Evolutionary conservation across 2,888 invertebrate genomes (phyloP), one percentile per base, ranked within the genome.

Genomic region (Pristionchus fissidentatus): DNA sequence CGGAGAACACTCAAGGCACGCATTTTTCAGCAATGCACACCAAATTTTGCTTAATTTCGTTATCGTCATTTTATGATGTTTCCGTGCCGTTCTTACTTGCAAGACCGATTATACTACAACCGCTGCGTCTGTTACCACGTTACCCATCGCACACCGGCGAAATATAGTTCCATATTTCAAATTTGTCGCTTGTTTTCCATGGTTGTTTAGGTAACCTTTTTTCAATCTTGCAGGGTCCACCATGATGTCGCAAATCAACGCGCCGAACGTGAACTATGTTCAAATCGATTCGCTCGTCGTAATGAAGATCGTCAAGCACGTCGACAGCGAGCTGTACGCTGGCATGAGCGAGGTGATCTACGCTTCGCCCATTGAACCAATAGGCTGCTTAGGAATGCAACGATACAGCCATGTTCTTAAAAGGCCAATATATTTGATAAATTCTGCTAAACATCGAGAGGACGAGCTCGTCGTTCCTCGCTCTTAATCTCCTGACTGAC

Each of bases 231-330:
- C 15, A 79, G 60, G 55, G 79, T 55, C 38, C 66, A 62, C 41
- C 83, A 73, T 83, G 83, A 83, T 83, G 73, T 32, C 83, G 49
- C 49, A 49, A 52, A n/a, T 86, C 46, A 66, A 78, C 55, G 83
- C 87, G 10, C 90, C 90, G 19, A 88, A 85, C 49, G 88, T 90
- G 70, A 88, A 87, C 60, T 86, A 86, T 79, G 88, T 90, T 81
- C 90, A 91, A 83, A 85, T 92, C 70, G 92, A 92, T 84, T 88
- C 89, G 35, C 85, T 92, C 73, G 92, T 91, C 55, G 87, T 89
- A 22, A 89, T 89, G 89, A 89, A 89, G 86, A 91, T 92, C 66
- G 91, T 92, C 79, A 92, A 92, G 85, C 92, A 92, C 84, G 91
- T 91, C 26, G 92, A 92, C 85, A 89, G 89, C 70, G 92, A 92